Percentiles rank a stretch among this genome's conserved stretches.
phyloP scores from a whole-genome alignment of 2,888 invertebrate species.

The Trachelus troglodyta region DNA sequence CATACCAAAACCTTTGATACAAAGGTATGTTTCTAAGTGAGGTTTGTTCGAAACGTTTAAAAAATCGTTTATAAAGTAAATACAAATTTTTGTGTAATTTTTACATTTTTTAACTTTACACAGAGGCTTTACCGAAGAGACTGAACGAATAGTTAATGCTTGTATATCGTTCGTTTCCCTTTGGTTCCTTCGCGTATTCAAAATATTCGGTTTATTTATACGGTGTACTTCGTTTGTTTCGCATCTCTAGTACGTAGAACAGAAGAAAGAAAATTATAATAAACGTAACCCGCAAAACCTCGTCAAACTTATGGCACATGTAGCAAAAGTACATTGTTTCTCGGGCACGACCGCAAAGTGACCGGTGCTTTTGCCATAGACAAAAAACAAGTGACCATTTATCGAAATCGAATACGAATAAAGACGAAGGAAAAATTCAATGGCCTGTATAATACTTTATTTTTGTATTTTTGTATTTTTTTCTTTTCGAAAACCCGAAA shows the following conservation, averaged over 20 bases:
- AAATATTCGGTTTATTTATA: not conserved
- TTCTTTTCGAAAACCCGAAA: not conserved
- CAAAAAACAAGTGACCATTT: not conserved
- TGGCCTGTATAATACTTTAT: not conserved
- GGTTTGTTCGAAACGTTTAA: not conserved
- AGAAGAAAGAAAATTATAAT: not conserved
- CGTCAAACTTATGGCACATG: not conserved
- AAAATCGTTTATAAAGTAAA: not conserved
- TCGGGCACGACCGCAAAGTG: not conserved
- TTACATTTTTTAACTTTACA: not conserved
- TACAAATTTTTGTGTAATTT: not conserved
- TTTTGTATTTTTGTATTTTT: not conserved
- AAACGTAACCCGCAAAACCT: not conserved
- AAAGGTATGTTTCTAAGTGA: not conserved
- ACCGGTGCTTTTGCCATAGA: not conserved
- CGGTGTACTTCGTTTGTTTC: not conserved
- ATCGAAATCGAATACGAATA: not conserved
- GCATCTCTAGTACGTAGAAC: not conserved
- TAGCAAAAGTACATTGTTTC: not conserved
- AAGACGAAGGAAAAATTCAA: not conserved
- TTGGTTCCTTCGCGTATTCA: not conserved
- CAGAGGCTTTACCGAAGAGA: not conserved
- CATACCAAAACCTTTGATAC: not conserved
- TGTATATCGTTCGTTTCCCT: not conserved
- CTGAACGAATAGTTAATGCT: not conserved